Conservation (phyloP, 2,797 vertebrate genomes). For the Lycodopsis pacificus region DNA sequence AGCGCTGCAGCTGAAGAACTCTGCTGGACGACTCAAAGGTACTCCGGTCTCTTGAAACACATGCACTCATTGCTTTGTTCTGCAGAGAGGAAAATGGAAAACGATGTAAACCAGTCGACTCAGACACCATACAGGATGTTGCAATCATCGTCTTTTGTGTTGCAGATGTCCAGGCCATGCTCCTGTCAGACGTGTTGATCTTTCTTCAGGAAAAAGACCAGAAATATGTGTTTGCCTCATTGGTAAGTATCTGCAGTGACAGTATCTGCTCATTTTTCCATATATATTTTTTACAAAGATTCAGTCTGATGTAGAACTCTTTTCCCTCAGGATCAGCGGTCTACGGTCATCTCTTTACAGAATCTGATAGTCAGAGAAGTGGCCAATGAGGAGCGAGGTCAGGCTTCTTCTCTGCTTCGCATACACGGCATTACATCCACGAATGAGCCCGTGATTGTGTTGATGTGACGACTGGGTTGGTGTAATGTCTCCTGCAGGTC, state of each 20-base stretch:
- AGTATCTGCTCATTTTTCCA: not conserved
- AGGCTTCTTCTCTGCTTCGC: slow-evolving; percentile 1
- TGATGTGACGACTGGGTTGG: not conserved
- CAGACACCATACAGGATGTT: not conserved
- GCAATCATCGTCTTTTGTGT: not conserved
- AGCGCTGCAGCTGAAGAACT: slow-evolving; percentile 86
- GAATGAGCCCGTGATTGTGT: not conserved
- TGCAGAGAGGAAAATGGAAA: not conserved
- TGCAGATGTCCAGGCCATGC: slow-evolving; percentile 92
- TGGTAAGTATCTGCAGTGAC: slow-evolving; percentile 82
- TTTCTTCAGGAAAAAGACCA: slow-evolving; percentile 98
- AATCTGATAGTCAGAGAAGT: slow-evolving; percentile 93
- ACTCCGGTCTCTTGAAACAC: not conserved
- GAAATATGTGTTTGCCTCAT: slow-evolving; percentile 91
- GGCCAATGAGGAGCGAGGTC: slow-evolving; percentile 92
- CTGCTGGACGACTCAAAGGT: slow-evolving; percentile 91
- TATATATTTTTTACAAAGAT: not conserved
- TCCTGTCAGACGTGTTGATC: slow-evolving; percentile 90
- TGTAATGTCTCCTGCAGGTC: slow-evolving; percentile 48
- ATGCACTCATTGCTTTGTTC: not conserved
- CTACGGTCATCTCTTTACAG: slow-evolving; percentile 94
- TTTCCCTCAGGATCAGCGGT: slow-evolving; percentile 89
- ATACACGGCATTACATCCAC: too few relatives aligned
- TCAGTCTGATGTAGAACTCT: slow-evolving; percentile 4
- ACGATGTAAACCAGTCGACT: not conserved